Base-by-base conservation (phyloP, 2,888 invertebrate genomes). In the Noctua pronuba region DNA sequence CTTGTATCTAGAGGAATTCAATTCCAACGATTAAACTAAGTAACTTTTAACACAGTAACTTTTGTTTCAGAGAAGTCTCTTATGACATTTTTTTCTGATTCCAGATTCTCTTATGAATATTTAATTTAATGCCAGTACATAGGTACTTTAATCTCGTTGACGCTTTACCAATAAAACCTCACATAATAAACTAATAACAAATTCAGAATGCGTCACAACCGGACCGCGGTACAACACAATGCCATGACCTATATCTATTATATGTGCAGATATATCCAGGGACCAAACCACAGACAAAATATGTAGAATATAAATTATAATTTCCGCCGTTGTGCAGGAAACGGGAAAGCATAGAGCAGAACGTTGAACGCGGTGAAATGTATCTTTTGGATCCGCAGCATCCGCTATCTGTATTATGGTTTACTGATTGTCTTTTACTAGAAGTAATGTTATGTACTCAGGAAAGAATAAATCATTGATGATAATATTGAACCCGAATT, bases 281-380 rank as follows among this genome's bases (percentile, higher is more conserved):
- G 67, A 79, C 67, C 35, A 65, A 76, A 85, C 87, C 79, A 58
- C 75, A 84, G n/a, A 80, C 72, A 80, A 84, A 86, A 88, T 88
- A 88, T 84, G 76, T 82, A 80, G 35, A 81, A 68, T 77, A 80
- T 88, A 85, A 88, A 85, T 88, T 83, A 88, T 85, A 85, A 88
- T 88, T 84, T 88, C 86, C 88, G 84, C 75, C 49, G 46, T 80
- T 80, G 74, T 52, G 11, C 78, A 79, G 70, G 86, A 84, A 85
- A 71, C 73, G 77, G 81, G 73, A 31, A 75, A 73, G 73, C 73
- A 85, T 64, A 65, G 73, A 82, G 64, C 85, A 77, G 77, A 85
- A 84, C 85, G 65, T 11, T 69, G 65, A 69, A 72, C 68, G 62
- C 70, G n/a, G 52, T 62, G 60, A 67, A 75, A 75, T 78, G 60